Evolutionary conservation across 1,140 invertebrate genomes (phyloP).

Genomic region (Oreohelix idahoensis): DNA sequence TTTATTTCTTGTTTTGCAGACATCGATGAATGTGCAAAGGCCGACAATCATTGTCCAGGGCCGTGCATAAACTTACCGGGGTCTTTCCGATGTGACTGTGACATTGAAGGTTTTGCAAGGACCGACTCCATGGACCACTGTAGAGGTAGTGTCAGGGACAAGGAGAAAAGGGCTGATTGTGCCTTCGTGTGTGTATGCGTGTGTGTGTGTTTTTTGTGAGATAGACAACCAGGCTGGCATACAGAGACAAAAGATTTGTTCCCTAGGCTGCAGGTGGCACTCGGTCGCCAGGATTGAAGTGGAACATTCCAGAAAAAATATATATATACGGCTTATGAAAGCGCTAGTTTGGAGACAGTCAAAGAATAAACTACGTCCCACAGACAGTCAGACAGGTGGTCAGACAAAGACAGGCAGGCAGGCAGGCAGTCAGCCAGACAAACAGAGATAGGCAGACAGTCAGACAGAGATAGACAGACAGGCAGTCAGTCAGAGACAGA

Average conservation of each 20-base stretch:
- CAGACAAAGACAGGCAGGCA: too few relatives aligned
- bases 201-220: neutral
- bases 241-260: too few relatives aligned
- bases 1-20: constrained; percentile 41
- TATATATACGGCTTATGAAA: too few relatives aligned
- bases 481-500: constrained; percentile 14
- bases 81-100: constrained; percentile 57
- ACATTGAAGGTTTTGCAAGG: constrained; percentile 45
- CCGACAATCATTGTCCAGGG: constrained; percentile 46
- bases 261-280: too few relatives aligned
- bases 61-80: constrained; percentile 57
- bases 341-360: too few relatives aligned
- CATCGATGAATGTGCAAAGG: constrained; percentile 52
- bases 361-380: too few relatives aligned
- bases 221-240: too few relatives aligned
- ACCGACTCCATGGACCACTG: constrained; percentile 44
- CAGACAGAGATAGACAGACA: constrained; percentile 3
- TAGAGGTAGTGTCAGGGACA: constrained; percentile 42
- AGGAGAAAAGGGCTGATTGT: neutral
- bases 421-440: neutral
- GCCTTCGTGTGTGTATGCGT: neutral
- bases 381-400: neutral
- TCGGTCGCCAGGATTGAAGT: too few relatives aligned
- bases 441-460: neutral
- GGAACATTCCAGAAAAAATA: too few relatives aligned